Base-by-base conservation (phyloP, 2,797 vertebrate genomes). In the Pachyuromys duprasi region DNA sequence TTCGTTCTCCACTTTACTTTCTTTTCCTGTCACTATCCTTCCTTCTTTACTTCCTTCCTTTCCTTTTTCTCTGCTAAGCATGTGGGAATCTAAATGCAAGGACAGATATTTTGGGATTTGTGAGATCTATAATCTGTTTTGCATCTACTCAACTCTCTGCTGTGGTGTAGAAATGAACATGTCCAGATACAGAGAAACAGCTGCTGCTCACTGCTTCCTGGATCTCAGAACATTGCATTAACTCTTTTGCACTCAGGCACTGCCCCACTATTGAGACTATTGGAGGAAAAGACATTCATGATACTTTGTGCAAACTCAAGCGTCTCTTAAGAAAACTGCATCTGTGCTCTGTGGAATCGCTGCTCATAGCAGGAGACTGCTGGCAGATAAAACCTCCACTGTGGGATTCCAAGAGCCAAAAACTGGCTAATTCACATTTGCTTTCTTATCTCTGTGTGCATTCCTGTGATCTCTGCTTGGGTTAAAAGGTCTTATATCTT, bases 1-100 rank as follows among this genome's bases (percentile, higher is more conserved):
- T 22, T 70, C 28, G 11, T 31, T 75, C 8, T 3, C 6, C 17
- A 3, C 8, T 20, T 14, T 1, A 1, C 0, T 1, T 17, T 18
- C 2, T 2, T 49, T 45, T 18, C 3, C 15, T 3, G 36, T 15
- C 6, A 1, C 15, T 31, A 18, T 60, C 42, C 39, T 49, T 1
- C 22, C 6, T 72, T 39, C 49, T 17, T 57, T n/a, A 8, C 24
- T 63, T 63, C 24, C 22, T 36, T 62, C 15, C 9, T 11, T 33
- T 15, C 39, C 31, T 31, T 83, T 45, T 83, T 20, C 26, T 65
- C 28, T 49, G 13, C 5, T 67, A 28, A 31, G 42, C 31, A 67
- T 84, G 63, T 33, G 42, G 0, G 13, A 65, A 65, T 83, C 28
- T 49, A 84, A 69, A 39, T 39, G 14, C 65, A 55, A 72, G 31